These are phyloP conservation scores for Hipparchia sbordonii DNA, from an alignment of 2,888 invertebrate species.

Conservation along the genomic window DNA sequence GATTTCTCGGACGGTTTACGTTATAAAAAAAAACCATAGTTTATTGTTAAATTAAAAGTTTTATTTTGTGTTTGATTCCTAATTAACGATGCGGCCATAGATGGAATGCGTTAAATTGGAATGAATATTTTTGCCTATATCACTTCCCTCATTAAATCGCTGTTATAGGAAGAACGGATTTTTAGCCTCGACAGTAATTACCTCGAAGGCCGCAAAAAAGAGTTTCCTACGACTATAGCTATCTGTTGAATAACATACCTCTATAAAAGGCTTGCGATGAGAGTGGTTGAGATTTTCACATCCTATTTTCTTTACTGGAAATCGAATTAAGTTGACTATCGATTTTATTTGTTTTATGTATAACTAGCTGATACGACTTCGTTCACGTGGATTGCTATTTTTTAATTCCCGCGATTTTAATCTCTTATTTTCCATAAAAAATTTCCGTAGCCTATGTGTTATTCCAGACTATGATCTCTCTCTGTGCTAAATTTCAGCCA, in stretches of 20 bases:
- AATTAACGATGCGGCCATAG: no score
- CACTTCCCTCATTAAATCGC: constrained; percentile 6
- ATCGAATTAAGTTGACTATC: not conserved
- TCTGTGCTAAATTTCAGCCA: no score
- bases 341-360: not conserved
- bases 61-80: no score
- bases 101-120: not conserved
- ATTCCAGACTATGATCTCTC: no score
- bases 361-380: no score
- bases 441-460: no score
- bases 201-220: not conserved
- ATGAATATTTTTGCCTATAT: not conserved
- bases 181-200: constrained; percentile 3
- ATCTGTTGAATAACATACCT: not conserved
- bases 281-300: constrained; percentile 12
- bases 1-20: no score
- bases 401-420: no score
- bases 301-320: constrained; percentile 22
- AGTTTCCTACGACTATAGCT: not conserved
- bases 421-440: no score
- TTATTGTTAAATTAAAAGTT: no score
- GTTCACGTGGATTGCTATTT: no score
- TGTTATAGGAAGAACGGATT: constrained; percentile 1
- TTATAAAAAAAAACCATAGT: no score
- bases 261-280: not conserved